Conservation (phyloP, 2,888 invertebrate genomes). For the Ametastegia equiseti region DNA sequence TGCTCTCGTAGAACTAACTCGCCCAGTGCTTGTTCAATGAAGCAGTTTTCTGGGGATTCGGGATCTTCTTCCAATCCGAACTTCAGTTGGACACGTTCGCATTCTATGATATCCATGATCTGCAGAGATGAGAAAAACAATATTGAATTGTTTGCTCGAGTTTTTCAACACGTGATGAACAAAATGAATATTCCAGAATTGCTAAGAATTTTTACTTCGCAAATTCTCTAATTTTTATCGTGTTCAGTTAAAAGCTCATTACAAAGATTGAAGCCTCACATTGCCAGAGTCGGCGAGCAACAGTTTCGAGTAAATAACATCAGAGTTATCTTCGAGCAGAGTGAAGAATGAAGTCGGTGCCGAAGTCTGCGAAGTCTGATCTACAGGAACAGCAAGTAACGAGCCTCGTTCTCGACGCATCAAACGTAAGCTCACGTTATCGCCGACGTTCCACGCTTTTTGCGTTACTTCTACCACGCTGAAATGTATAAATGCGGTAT, state of each 20-base stretch:
- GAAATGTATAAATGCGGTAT: neutral
- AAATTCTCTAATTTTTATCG: neutral
- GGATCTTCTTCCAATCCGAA: constrained; percentile 80
- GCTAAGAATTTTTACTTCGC: neutral
- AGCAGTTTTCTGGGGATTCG: constrained; percentile 89
- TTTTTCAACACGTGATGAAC: neutral
- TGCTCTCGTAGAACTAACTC: constrained; percentile 80
- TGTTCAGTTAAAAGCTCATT: neutral
- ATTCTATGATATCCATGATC: constrained; percentile 84
- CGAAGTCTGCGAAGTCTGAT: constrained; percentile 65
- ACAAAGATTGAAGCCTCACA: constrained; percentile 73
- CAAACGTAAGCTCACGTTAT: constrained; percentile 86
- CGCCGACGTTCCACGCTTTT: constrained; percentile 79
- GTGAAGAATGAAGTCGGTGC: constrained; percentile 69
- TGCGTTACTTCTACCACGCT: constrained; percentile 81
- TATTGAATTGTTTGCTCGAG: neutral
- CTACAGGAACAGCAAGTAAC: constrained; percentile 79
- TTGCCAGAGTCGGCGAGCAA: constrained; percentile 84
- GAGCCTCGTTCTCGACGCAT: constrained; percentile 89
- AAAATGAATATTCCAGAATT: neutral
- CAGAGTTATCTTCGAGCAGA: constrained; percentile 77
- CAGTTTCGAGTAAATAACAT: constrained; percentile 86
- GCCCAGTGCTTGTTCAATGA: constrained; percentile 89
- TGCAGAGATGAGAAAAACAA: constrained; percentile 63
- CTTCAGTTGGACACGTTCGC: constrained; percentile 82